Percentiles rank a stretch among this genome's conserved stretches.
phyloP scores from a whole-genome alignment of 2,113 vertebrate species.

The Podilymbus podiceps region DNA sequence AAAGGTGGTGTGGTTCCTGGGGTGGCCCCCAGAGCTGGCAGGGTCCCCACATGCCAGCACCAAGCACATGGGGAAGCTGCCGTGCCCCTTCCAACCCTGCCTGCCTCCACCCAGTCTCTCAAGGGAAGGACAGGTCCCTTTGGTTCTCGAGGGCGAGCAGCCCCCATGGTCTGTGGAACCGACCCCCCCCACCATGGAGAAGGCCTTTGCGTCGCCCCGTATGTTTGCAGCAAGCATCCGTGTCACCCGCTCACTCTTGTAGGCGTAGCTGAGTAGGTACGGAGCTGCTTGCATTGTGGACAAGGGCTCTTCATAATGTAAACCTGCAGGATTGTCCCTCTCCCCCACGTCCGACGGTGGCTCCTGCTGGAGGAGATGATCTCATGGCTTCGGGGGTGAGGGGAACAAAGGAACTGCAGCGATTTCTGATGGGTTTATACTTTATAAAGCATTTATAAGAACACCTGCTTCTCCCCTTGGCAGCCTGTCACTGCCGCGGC shows the following conservation, averaged over 20 bases:
- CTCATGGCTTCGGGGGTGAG: neutral
- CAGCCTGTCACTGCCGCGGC: neutral
- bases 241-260: neutral
- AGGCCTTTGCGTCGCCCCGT: neutral
- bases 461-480: neutral
- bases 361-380: neutral
- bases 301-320: neutral
- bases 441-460: constrained; percentile 40
- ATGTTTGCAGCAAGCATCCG: neutral
- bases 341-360: fast-evolving
- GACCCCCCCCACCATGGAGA: neutral
- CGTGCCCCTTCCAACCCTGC: neutral
- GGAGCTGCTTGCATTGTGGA: neutral
- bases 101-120: neutral
- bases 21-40: neutral
- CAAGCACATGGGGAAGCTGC: fast-evolving
- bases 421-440: neutral
- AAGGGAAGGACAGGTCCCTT: neutral
- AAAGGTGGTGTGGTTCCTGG: neutral
- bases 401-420: neutral
- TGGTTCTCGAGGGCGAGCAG: neutral
- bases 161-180: neutral
- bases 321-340: neutral
- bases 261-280: neutral
- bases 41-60: too few relatives aligned